Evolutionary conservation across 2,113 vertebrate species (phyloP).

Genomic region (Chamaetylas fuelleborni): DNA sequence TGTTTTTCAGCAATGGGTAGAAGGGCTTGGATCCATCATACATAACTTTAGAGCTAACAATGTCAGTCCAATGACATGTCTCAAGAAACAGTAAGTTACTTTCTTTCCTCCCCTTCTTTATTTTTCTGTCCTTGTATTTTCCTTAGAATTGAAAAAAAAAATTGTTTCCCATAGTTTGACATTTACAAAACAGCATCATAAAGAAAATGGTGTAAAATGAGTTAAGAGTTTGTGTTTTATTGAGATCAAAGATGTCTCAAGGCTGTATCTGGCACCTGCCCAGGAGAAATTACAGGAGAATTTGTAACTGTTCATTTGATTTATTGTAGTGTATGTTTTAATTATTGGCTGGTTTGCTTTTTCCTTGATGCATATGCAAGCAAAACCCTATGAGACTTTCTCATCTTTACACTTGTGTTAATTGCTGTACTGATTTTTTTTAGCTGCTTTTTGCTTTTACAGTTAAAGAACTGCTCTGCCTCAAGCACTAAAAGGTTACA

Average conservation of each 20-base stretch:
- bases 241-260: background rate
- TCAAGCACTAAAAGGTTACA: background rate
- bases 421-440: background rate
- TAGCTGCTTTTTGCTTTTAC: background rate
- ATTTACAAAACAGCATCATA: background rate
- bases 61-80: constrained; percentile 97
- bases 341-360: background rate
- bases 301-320: background rate
- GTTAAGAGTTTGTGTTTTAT: background rate
- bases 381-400: background rate
- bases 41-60: constrained; percentile 99
- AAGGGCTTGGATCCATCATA: constrained; percentile 92
- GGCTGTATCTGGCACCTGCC: background rate
- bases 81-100: constrained; percentile 95
- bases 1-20: constrained; percentile 92
- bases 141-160: background rate
- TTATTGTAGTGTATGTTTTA: background rate
- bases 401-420: background rate
- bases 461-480: background rate
- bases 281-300: background rate
- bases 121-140: background rate
- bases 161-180: background rate
- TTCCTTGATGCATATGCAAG: background rate
- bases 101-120: background rate
- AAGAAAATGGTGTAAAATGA: background rate